These are phyloP conservation scores for Mastomys coucha DNA, from an alignment of 2,113 vertebrate genomes.

Conservation along the genomic window DNA sequence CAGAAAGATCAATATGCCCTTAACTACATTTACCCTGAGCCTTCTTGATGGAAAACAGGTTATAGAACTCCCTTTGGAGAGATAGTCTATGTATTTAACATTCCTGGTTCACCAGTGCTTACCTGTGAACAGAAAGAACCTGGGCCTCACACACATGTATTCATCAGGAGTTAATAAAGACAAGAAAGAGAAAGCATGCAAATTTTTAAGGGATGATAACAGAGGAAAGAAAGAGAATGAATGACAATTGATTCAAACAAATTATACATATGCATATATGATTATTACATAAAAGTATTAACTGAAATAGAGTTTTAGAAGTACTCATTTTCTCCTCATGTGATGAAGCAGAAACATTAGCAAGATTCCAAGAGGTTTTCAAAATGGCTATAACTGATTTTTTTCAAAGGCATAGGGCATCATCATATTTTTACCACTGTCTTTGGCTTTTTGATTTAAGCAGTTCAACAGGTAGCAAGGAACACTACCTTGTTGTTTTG, in stretches of 20 bases:
- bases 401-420: background rate
- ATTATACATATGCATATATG: background rate
- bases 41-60: background rate
- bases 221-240: background rate
- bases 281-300: background rate
- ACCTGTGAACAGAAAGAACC: background rate
- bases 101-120: background rate
- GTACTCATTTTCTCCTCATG: background rate
- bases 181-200: background rate
- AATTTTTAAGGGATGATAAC: background rate
- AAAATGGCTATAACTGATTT: background rate
- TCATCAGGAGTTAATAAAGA: background rate
- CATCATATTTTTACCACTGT: too few relatives aligned
- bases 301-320: background rate
- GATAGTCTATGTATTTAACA: background rate
- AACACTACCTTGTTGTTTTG: background rate
- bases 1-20: background rate
- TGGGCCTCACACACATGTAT: background rate
- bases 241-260: background rate
- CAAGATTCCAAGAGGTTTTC: background rate
- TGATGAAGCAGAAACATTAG: background rate
- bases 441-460: background rate
- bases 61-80: background rate
- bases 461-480: background rate
- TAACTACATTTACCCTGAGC: background rate